phyloP scores from a whole-genome alignment of 2,113 vertebrate species.

The Struthio camelus region DNA sequence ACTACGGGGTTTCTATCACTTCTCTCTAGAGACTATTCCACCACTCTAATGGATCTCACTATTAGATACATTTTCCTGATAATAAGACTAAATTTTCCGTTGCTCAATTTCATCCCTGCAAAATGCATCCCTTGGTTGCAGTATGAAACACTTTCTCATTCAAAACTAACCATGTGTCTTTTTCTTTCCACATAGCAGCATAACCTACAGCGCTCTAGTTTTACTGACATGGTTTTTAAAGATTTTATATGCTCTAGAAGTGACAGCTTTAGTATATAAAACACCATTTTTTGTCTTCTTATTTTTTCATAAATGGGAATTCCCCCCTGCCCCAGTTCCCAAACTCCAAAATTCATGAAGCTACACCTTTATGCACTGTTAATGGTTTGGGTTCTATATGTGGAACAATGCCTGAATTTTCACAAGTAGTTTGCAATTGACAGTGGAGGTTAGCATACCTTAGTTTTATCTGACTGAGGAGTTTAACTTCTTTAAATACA shows the following conservation, averaged over 20 bases:
- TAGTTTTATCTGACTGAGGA: constrained; percentile 36
- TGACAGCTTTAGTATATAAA: neutral
- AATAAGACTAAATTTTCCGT: constrained; percentile 56
- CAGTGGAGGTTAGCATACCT: constrained; percentile 50
- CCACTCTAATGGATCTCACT: constrained; percentile 6
- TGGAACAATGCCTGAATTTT: constrained; percentile 21
- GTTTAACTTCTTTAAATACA: constrained; percentile 62
- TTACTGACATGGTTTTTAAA: neutral
- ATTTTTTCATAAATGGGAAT: neutral
- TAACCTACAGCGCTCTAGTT: neutral
- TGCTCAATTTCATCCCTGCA: constrained; percentile 45
- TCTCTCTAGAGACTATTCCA: constrained; percentile 44
- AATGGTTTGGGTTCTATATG: neutral
- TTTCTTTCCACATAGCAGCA: neutral
- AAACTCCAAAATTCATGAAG: neutral
- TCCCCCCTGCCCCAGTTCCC: neutral
- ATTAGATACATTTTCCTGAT: constrained; percentile 52
- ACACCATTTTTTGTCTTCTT: neutral
- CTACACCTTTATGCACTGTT: neutral
- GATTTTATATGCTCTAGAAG: neutral
- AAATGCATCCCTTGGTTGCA: constrained; percentile 47
- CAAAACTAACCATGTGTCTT: constrained; percentile 39
- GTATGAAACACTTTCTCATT: constrained; percentile 44
- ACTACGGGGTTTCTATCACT: neutral
- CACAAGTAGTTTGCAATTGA: constrained; percentile 25